Base-by-base conservation (phyloP, 2,888 invertebrate genomes). In the Priocnemis perturbator region DNA sequence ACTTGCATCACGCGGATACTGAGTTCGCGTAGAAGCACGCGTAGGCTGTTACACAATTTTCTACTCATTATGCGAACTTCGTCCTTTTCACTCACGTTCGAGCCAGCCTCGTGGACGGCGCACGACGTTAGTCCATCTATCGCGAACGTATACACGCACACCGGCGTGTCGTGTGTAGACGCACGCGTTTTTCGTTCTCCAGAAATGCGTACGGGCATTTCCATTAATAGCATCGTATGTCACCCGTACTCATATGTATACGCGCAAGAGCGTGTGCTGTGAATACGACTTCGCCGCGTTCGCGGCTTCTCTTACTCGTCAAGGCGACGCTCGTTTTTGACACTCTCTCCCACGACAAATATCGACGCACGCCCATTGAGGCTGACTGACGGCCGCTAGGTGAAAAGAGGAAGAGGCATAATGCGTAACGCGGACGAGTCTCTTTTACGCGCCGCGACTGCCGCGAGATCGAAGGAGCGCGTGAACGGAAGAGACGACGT, bases 21-120 rank as follows among this genome's bases (percentile, higher is more conserved):
- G 21, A 9, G 37, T 47, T 60, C 60, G 58, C 19, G 19, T 5
- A 50, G 50, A 50, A n/a, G 9, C 19, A 1, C 50, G 19, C 50
- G 50, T 50, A 50, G 3, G 63, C 60, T 71, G 58, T 69, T 74
- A 64, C 64, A 60, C 65, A 74, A 67, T 77, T 77, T 70, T 65
- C 67, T 58, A 66, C 65, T 72, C 67, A 19, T 60, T 62, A 62
- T 64, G 67, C 55, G 45, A 15, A 53, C 30, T 47, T 67, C 37
- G 76, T 60, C 71, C 72, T 76, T 79, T 77, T 78, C 66, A 76
- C 64, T 77, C 67, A 69, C 57, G 17, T 21, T 55, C 55, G 55
- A 23, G n/a, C 2, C 5, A 3, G 55, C 21, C n/a, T 55, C 23
- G 17, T 21, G 21, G n/a, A 26, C n/a, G 37, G 7, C 7, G 15